A percentile compares a stretch with the other conserved stretches of the same genome.
These are phyloP conservation scores for Amblyornis subalaris DNA, from an alignment of 2,113 vertebrate species.

Conservation along the genomic window DNA sequence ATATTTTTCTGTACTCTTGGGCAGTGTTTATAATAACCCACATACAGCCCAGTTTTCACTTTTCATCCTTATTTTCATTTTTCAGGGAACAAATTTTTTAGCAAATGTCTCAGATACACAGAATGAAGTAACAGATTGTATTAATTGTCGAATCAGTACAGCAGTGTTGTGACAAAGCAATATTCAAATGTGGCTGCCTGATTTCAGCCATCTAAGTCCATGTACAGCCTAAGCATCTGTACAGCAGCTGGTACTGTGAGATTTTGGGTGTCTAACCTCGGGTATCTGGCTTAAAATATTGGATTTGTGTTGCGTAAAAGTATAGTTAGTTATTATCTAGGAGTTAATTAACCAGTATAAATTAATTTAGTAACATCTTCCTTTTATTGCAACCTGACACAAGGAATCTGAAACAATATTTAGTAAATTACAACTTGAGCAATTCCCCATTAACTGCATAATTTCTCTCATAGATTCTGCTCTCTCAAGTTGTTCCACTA, in stretches of 20 bases:
- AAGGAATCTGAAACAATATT: conserved; percentile 15
- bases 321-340: background rate
- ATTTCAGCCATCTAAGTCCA: background rate
- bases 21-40: background rate
- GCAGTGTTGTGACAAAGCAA: background rate
- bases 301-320: background rate
- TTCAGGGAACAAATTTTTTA: background rate
- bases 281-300: background rate
- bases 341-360: conserved; percentile 32
- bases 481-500: background rate
- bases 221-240: background rate
- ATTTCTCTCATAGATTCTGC: conserved; percentile 11
- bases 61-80: background rate
- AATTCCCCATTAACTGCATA: conserved; percentile 1
- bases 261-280: background rate
- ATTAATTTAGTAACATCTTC: conserved; percentile 5
- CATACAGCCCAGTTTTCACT: background rate
- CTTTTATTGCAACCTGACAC: conserved; percentile 23
- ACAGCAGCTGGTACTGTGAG: background rate
- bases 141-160: background rate
- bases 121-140: background rate
- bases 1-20: background rate
- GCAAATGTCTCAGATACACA: background rate
- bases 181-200: background rate
- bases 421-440: conserved; percentile 15